A percentile compares a stretch with the other conserved stretches of the same genome.
Evolutionary conservation across 2,113 vertebrate genomes (phyloP).

Genomic region (Notechis scutatus): DNA sequence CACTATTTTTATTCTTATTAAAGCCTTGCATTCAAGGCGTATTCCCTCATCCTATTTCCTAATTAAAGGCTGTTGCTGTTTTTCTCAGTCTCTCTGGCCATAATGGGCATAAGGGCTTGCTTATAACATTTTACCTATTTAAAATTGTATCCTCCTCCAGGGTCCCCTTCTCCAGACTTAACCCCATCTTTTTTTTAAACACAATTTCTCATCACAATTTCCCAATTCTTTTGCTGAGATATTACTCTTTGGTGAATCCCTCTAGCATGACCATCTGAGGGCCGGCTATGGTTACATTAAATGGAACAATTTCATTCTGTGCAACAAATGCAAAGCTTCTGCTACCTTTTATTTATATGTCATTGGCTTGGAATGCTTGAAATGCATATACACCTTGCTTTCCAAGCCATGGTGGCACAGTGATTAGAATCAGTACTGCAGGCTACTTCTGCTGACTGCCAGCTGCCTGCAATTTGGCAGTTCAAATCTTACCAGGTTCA

Average conservation of each 20-base stretch:
- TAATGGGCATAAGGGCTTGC: conserved; percentile 1
- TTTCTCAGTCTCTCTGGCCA: neutral
- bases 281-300: neutral
- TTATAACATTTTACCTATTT: neutral
- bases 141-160: neutral
- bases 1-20: conserved; percentile 26
- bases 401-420: too few relatives aligned
- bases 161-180: neutral
- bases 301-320: neutral
- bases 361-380: neutral
- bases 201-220: neutral
- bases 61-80: conserved; percentile 17
- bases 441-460: too few relatives aligned
- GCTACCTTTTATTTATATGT: neutral
- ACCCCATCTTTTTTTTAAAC: neutral
- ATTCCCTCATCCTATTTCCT: neutral
- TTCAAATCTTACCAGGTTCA: too few relatives aligned
- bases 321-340: neutral
- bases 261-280: neutral
- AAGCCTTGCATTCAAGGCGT: conserved; percentile 6
- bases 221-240: neutral
- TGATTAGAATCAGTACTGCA: too few relatives aligned
- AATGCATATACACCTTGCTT: too few relatives aligned
- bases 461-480: too few relatives aligned
- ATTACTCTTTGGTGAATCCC: neutral